Evolutionary conservation across 1,140 invertebrate species (phyloP).

Genomic region (Drepana arcuata): DNA sequence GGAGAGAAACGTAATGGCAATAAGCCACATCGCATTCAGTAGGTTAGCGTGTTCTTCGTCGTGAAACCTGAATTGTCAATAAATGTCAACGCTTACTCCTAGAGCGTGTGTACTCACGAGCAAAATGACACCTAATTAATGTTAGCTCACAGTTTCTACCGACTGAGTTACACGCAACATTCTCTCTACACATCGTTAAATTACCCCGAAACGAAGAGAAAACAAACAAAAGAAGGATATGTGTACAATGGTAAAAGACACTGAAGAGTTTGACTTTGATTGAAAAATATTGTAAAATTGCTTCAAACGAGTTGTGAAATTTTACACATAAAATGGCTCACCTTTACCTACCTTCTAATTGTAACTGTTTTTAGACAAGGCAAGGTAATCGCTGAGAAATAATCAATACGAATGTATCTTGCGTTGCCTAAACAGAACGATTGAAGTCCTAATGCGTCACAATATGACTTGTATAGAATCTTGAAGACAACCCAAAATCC

Average conservation of each 20-base stretch:
- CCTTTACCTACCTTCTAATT: conserved; percentile 56
- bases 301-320: conserved; percentile 33
- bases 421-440: conserved; percentile 30
- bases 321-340: conserved; percentile 69
- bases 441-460: conserved; percentile 13
- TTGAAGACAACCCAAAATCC: conserved; percentile 35
- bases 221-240: conserved; percentile 22
- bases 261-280: conserved; percentile 71
- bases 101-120: conserved; percentile 10
- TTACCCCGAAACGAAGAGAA: conserved; percentile 22
- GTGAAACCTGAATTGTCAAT: conserved; percentile 85
- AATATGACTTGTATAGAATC: conserved; percentile 11
- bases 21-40: conserved; percentile 99
- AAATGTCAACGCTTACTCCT: conserved; percentile 58
- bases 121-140: conserved; percentile 17
- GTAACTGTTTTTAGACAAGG: conserved; percentile 41
- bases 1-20: conserved; percentile 97
- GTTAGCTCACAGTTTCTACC: conserved; percentile 26
- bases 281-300: conserved; percentile 35
- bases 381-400: conserved; percentile 37
- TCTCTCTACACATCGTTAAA: conserved; percentile 22
- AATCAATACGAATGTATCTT: conserved; percentile 23
- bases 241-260: conserved; percentile 15
- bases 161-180: conserved; percentile 27
- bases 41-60: conserved; percentile 98